Base-by-base conservation (phyloP, 2,888 invertebrate genomes). In the Mythimna vitellina region DNA sequence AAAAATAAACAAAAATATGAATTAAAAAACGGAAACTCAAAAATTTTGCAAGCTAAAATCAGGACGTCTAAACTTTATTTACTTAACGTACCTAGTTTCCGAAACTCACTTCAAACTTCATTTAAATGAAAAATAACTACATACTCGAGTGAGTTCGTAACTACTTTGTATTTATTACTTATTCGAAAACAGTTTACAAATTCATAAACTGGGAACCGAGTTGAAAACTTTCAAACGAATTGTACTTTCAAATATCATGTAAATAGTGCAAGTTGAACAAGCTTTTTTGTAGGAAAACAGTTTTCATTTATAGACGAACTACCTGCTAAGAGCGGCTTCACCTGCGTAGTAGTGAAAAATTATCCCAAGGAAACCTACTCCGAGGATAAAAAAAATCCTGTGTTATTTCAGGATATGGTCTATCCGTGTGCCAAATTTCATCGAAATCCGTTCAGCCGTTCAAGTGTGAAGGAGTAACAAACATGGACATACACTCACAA, bases 51-150 rank as follows among this genome's bases (percentile, higher is more conserved):
- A 67, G 9, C 20, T 17, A 20, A 17, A 46, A 46, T 4, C 46
- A 3, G 1, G 22, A 29, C 3, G 9, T 56, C n/a, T 1, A 29
- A 49, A 62, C 70, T 60, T 46, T 35, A 70, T 14, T 32, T 25
- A 32, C 25, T 14, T 22, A 12, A 38, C 35, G 22, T 14, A 62
- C 62, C n/a, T 62, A 62, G 8, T 20, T 29, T 72, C 29, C 22
- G 3, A 57, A 57, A 72, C 22, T 10, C 22, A 65, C 22, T 61
- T 54, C n/a, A 56, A 74, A 74, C 38, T 57, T 51, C 0, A 74
- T 66, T 66, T 74, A 56, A 74, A 65, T 73, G 65, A 56, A 73
- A 74, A 74, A 67, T 42, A 62, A 62, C 35, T 42, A 35, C 75
- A 57, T 68, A 49, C 62, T 46, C 8, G 1, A 25, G 57, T 51